Percentiles rank a stretch among this genome's conserved stretches.
phyloP scores from a whole-genome alignment of 2,888 invertebrate species.

The Crossocerus cetratus region DNA sequence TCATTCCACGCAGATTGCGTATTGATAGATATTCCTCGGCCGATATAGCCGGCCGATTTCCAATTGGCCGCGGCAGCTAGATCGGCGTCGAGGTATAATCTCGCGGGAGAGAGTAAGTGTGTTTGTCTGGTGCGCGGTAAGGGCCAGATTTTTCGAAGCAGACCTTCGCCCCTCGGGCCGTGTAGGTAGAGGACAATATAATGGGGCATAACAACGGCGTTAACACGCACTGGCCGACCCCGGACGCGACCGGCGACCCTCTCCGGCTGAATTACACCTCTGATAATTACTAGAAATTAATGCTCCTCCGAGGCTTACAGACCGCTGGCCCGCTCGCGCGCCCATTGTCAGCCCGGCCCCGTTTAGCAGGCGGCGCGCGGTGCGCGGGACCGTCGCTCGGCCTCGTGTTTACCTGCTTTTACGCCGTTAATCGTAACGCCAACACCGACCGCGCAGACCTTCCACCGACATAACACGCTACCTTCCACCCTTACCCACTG shows the following conservation, averaged over 20 bases:
- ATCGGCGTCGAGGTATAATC: too few species aligned
- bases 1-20: neutral
- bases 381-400: neutral
- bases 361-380: constrained; percentile 34
- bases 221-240: constrained; percentile 74
- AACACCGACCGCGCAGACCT: neutral
- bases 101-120: neutral
- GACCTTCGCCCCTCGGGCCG: constrained; percentile 42
- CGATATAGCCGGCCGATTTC: neutral
- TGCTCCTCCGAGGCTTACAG: constrained; percentile 48
- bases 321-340: constrained; percentile 47
- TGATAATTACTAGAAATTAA: constrained; percentile 76
- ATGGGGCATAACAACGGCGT: constrained; percentile 77
- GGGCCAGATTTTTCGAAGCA: constrained; percentile 41
- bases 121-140: neutral
- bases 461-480: neutral
- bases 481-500: neutral
- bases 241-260: constrained; percentile 73
- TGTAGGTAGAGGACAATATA: constrained; percentile 72
- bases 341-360: constrained; percentile 50
- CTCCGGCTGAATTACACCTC: constrained; percentile 73
- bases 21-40: neutral
- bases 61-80: neutral
- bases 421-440: constrained; percentile 43
- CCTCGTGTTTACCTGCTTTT: constrained; percentile 49